Evolutionary conservation across 2,888 invertebrate species (phyloP).

Genomic region (Drosophila anomelani): DNA sequence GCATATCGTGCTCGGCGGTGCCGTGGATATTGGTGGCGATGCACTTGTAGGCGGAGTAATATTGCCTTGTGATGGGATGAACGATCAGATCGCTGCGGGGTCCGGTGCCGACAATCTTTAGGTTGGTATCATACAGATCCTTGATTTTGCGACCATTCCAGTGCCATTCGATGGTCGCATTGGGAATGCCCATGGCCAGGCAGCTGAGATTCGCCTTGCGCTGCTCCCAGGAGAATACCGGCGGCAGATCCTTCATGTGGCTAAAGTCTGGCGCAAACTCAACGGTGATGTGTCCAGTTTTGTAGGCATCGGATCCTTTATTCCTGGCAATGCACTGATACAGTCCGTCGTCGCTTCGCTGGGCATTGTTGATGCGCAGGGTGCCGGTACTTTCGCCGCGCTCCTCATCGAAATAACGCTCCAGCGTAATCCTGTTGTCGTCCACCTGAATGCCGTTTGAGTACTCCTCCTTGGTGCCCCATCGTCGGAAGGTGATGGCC

Average conservation of each 20-base stretch:
- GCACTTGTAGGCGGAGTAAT: constrained; percentile 92
- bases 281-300: constrained; percentile 93
- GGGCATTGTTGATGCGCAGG: constrained; percentile 88
- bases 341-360: constrained; percentile 92
- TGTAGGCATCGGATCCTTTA: constrained; percentile 90
- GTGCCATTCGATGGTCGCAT: constrained; percentile 95
- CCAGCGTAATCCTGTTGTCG: constrained; percentile 89
- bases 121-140: constrained; percentile 85
- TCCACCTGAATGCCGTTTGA: constrained; percentile 87
- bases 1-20: constrained; percentile 88
- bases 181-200: constrained; percentile 94
- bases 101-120: constrained; percentile 88
- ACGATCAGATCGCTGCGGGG: constrained; percentile 90
- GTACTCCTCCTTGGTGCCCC: constrained; percentile 88
- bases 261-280: constrained; percentile 93
- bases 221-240: constrained; percentile 93
- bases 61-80: constrained; percentile 87
- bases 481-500: constrained; percentile 91
- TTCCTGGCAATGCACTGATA: constrained; percentile 95
- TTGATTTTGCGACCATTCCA: constrained; percentile 86
- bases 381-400: constrained; percentile 88
- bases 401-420: constrained; percentile 86
- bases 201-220: constrained; percentile 94
- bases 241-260: constrained; percentile 88
- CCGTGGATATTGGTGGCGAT: constrained; percentile 92